These are phyloP conservation scores for Conistra vaccinii DNA, from an alignment of 2,888 invertebrate genomes.

Conservation along the genomic window DNA sequence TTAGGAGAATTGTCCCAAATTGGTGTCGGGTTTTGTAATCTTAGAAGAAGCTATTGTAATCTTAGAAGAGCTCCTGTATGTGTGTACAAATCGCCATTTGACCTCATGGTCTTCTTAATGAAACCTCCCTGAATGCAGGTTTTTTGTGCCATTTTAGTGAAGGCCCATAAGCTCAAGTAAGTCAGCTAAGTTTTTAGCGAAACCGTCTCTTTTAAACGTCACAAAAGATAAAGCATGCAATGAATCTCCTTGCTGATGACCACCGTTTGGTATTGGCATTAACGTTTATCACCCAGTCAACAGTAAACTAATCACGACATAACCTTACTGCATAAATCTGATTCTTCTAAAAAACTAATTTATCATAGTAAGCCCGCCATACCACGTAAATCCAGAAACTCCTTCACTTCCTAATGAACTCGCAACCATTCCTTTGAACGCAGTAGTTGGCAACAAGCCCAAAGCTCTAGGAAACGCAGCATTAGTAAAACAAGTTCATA, in stretches of 20 bases:
- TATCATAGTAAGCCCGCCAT: not conserved
- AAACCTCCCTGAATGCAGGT: too few relatives aligned
- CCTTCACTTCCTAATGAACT: constrained; percentile 14
- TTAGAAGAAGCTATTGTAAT: not conserved
- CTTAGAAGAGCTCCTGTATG: not conserved
- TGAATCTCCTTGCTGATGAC: not conserved
- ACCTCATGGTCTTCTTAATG: not conserved
- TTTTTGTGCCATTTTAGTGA: too few relatives aligned
- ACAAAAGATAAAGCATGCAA: not conserved
- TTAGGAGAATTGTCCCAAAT: constrained; percentile 4
- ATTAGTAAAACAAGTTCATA: constrained; percentile 55
- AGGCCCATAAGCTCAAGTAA: too few relatives aligned
- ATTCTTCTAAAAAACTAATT: not conserved
- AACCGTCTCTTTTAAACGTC: not conserved
- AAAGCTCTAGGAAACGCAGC: constrained; percentile 38
- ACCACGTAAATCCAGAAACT: constrained; percentile 3
- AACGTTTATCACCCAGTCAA: not conserved
- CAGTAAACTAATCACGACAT: not conserved
- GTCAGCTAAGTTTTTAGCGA: too few relatives aligned
- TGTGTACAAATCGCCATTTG: too few relatives aligned
- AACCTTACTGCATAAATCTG: not conserved
- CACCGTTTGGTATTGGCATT: not conserved
- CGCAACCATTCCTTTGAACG: constrained; percentile 16
- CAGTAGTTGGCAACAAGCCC: constrained; percentile 41
- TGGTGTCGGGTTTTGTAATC: not conserved